A percentile compares a stretch with the other conserved stretches of the same genome.
Conservation (phyloP, 1,140 invertebrate species). For the Pemphigus obesinymphae region DNA sequence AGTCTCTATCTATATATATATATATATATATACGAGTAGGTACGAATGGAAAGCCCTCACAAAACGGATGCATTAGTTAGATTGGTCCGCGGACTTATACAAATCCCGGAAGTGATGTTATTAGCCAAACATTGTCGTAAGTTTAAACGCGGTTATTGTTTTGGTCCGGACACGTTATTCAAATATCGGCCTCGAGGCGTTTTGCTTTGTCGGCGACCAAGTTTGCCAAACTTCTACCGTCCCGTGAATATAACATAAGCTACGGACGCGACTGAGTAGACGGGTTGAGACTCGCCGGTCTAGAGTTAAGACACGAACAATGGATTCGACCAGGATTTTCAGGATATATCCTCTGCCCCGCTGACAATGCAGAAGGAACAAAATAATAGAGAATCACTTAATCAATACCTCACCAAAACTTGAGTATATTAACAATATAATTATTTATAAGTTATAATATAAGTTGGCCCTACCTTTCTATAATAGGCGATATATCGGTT, state of each 20-base stretch:
- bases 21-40: background rate
- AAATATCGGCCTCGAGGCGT: conserved; percentile 1
- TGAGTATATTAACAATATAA: no score
- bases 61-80: conserved; percentile 6
- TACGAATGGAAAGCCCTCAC: background rate
- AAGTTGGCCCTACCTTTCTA: no score
- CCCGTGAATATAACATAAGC: background rate
- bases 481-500: no score
- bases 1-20: background rate
- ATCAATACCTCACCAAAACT: no score
- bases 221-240: conserved; percentile 2
- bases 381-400: no score
- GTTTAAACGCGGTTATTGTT: background rate
- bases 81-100: background rate
- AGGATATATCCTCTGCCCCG: background rate
- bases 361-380: no score
- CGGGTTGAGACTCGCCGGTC: background rate
- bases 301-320: background rate
- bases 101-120: background rate
- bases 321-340: background rate
- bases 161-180: background rate
- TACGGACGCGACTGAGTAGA: background rate
- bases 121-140: conserved; percentile 16
- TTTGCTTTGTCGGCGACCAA: background rate
- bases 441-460: no score